Evolutionary conservation across 2,797 vertebrate species (phyloP), one percentile per base, ranked within the genome.

Genomic region (Erpetoichthys calabaricus): DNA sequence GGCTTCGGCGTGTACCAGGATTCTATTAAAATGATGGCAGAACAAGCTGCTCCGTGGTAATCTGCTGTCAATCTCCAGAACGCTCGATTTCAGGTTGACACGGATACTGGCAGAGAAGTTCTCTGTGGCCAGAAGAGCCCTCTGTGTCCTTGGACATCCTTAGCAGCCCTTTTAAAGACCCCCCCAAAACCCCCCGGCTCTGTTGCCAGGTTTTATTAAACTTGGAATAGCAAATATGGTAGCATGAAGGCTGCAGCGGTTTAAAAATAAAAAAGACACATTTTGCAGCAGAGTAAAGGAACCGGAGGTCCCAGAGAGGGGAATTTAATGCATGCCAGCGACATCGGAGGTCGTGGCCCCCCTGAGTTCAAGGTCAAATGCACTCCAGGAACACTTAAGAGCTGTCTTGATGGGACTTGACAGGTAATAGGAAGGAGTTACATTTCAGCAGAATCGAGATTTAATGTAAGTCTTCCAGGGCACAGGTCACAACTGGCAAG

Each of bases 401-500:
- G 43, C 44, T 55, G 55, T 62, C 55, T 60, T 60, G 55, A 63
- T 63, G 58, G 57, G 50, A 63, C 51, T 44, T 60, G 58, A 60
- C 62, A 60, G 58, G 55, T 58, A 60, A 57, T 57, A 63, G 62
- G 57, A 59, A 57, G 51, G 55, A 59, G 58, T 59, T 63, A 56
- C 51, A 63, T 56, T 63, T 60, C 54, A 59, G 55, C 45, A 50
- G 51, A 45, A 51, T 25, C 41, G 55, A 42, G 60, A 57, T 57
- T 61, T 57, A 51, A 61, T 61, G 55, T 42, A 46, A 57, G 60
- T 55, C 57, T 63, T 57, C 55, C 50, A 44, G 61, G 52, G 56
- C 58, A 59, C 46, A 59, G 57, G 57, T 62, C 55, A 63, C 53
- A 43, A 43, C 50, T 56, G 54, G 53, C 57, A 59, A 59, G 55